Evolutionary conservation across 2,888 invertebrate species (phyloP).

Genomic region (Nephrotoma guestfalica): DNA sequence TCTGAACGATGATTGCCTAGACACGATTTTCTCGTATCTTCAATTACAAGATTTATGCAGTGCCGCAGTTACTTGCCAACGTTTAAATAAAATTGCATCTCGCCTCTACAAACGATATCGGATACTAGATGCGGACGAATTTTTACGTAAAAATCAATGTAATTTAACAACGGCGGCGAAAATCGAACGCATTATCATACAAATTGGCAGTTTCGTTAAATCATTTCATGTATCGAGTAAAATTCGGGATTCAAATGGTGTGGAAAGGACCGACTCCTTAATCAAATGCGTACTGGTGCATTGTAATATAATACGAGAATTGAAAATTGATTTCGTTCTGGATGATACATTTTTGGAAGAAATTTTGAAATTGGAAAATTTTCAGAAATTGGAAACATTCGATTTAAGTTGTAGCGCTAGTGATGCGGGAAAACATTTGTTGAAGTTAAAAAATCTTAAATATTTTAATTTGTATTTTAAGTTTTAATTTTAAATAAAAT

Average conservation of each 20-base stretch:
- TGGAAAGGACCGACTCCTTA: not conserved
- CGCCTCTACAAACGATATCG: not conserved
- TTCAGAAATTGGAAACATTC: not conserved
- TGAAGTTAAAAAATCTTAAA: not conserved
- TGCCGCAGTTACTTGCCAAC: not conserved
- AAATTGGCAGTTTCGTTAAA: not conserved
- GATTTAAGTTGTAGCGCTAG: not conserved
- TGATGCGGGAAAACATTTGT: not conserved
- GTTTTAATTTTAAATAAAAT: not conserved
- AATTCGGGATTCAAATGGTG: not conserved
- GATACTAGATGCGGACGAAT: not conserved
- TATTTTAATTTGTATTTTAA: not conserved
- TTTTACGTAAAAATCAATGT: not conserved
- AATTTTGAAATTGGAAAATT: not conserved
- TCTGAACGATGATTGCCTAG: not conserved
- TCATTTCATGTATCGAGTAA: not conserved
- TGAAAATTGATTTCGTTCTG: not conserved
- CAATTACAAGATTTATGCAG: not conserved
- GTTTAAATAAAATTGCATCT: not conserved
- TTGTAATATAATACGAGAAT: not conserved
- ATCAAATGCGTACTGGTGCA: not conserved
- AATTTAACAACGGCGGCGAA: not conserved
- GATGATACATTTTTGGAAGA: not conserved
- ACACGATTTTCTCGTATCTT: not conserved
- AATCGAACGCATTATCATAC: not conserved